These are phyloP conservation scores for Hydrozoanthus gracilis DNA, from an alignment of 92 coral and sea anemone species.

Conservation along the genomic window DNA sequence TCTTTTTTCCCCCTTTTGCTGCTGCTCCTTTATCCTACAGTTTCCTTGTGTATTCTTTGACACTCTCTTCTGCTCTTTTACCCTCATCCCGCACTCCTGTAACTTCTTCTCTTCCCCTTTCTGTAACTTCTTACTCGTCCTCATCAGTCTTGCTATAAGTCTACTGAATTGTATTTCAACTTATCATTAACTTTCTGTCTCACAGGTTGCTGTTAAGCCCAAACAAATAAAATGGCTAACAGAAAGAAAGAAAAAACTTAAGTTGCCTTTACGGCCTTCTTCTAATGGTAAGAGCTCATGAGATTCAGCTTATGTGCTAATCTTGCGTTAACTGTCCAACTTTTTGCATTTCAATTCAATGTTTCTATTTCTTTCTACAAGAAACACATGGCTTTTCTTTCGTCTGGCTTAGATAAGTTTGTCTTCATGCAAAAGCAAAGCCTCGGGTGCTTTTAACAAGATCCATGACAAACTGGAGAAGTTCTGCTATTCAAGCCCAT, in stretches of 20 bases:
- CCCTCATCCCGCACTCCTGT: too few relatives aligned
- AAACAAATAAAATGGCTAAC: constrained; percentile 13
- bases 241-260: not conserved
- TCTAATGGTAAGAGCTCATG: constrained; percentile 13
- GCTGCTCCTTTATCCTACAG: too few relatives aligned
- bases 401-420: constrained; percentile 31
- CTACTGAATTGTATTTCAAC: too few relatives aligned
- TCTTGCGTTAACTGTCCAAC: not conserved
- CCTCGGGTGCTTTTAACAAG: not conserved
- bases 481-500: constrained; percentile 5
- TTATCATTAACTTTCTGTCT: too few relatives aligned
- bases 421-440: constrained; percentile 6
- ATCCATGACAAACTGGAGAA: constrained; percentile 24
- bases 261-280: not conserved
- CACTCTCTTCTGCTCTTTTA: too few relatives aligned
- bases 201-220: not conserved
- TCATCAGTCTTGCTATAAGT: too few relatives aligned
- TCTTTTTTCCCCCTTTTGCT: too few relatives aligned
- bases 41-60: too few relatives aligned
- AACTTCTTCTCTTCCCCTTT: too few relatives aligned
- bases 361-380: too few relatives aligned
- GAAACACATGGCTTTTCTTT: not conserved
- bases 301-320: not conserved
- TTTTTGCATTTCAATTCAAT: too few relatives aligned
- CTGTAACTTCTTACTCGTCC: too few relatives aligned